Evolutionary conservation across 2,888 invertebrate species (phyloP).

Genomic region (Hemistola chrysoprasaria): DNA sequence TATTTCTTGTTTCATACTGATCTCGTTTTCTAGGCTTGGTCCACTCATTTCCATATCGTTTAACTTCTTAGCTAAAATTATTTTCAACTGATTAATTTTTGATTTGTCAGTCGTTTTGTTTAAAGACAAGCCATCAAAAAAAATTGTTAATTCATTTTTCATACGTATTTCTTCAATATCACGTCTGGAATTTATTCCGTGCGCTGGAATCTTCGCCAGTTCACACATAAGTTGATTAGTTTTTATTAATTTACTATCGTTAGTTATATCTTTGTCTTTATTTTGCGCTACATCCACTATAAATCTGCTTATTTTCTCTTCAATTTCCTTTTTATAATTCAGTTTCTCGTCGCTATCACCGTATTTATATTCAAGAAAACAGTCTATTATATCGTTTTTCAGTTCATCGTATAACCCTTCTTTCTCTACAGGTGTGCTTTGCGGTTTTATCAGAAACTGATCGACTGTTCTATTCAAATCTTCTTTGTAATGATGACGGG

Average conservation of each 20-base stretch:
- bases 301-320: slow-evolving; percentile 40
- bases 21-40: slow-evolving; percentile 34
- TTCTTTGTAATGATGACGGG: slow-evolving; percentile 46
- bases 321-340: slow-evolving; percentile 42
- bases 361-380: slow-evolving; percentile 48
- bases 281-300: slow-evolving; percentile 26
- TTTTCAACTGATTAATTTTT: slow-evolving; percentile 34
- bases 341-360: slow-evolving; percentile 38
- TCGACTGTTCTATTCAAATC: slow-evolving; percentile 43
- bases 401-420: slow-evolving; percentile 32
- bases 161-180: slow-evolving; percentile 55
- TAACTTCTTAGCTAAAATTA: slow-evolving; percentile 45
- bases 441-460: slow-evolving; percentile 38
- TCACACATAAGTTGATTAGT: slow-evolving; percentile 56
- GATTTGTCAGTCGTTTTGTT: slow-evolving; percentile 30
- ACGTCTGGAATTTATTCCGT: slow-evolving; percentile 41
- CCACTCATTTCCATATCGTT: slow-evolving; percentile 47
- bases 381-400: slow-evolving; percentile 49
- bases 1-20: slow-evolving; percentile 49
- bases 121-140: slow-evolving; percentile 39
- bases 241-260: slow-evolving; percentile 36
- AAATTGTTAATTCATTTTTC: slow-evolving; percentile 45
- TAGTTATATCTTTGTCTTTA: slow-evolving; percentile 14
- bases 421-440: slow-evolving; percentile 28
- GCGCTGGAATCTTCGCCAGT: slow-evolving; percentile 46